Conservation (phyloP, 2,888 invertebrate genomes). For the Callinectes sapidus region DNA sequence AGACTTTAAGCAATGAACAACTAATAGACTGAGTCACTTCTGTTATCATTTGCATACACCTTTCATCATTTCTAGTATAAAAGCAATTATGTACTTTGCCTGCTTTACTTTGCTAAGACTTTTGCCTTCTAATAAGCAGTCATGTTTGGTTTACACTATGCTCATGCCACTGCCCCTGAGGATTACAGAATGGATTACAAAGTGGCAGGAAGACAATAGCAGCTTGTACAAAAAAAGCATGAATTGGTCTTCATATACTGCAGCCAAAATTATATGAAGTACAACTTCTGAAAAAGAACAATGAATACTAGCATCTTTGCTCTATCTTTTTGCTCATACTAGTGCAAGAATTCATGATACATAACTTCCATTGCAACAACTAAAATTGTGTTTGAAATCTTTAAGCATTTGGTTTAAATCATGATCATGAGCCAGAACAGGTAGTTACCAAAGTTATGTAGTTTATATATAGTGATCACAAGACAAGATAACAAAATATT, state of each 20-base stretch:
- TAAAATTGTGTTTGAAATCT: not conserved
- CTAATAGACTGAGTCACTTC: not conserved
- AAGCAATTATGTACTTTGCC: not conserved
- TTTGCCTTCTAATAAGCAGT: conserved; percentile 17
- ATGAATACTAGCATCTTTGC: not conserved
- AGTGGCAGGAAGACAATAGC: not conserved
- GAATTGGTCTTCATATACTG: not conserved
- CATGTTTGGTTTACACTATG: not conserved
- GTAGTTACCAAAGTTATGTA: not conserved
- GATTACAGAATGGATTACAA: not conserved
- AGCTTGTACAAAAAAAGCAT: conserved; percentile 21
- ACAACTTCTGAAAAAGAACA: not conserved
- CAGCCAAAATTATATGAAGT: not conserved
- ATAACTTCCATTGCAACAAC: not conserved
- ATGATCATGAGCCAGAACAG: conserved; percentile 3
- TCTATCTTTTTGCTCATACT: not conserved
- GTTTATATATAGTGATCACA: not conserved
- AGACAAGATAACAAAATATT: not conserved
- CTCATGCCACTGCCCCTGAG: not conserved
- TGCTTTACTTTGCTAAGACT: not conserved
- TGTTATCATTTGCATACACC: not conserved
- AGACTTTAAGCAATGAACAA: not conserved
- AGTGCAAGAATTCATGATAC: not conserved
- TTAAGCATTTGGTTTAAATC: not conserved
- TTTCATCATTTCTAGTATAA: not conserved